Evolutionary conservation across 2,888 invertebrate genomes (phyloP).

Genomic region (Heliothis peltigera): DNA sequence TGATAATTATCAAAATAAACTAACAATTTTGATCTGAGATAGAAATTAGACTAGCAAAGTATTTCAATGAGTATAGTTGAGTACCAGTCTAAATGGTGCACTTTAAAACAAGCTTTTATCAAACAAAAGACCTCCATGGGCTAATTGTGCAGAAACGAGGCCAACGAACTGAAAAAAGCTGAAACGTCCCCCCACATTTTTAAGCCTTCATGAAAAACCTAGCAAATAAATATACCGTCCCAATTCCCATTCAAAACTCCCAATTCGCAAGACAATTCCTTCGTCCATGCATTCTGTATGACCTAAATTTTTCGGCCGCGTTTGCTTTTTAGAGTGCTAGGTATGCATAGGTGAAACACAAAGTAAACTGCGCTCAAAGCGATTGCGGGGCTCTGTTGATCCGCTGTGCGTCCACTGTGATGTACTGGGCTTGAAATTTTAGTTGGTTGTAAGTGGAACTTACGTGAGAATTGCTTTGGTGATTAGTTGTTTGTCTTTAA

Average conservation of each 20-base stretch:
- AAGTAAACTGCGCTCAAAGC: slow-evolving; percentile 54
- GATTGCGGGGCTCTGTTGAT: slow-evolving; percentile 49
- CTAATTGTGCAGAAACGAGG: too few species aligned
- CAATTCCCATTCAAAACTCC: slow-evolving; percentile 15
- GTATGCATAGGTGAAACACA: slow-evolving; percentile 49
- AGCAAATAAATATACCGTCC: background rate
- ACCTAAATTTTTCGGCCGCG: slow-evolving; percentile 41
- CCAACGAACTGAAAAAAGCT: too few species aligned
- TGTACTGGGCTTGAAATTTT: slow-evolving; percentile 12
- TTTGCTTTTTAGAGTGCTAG: slow-evolving; percentile 29
- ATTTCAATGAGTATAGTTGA: too few species aligned
- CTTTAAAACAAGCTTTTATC: too few species aligned
- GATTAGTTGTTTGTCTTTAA: background rate
- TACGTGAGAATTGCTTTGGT: background rate
- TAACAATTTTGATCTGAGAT: too few species aligned
- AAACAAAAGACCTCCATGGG: too few species aligned
- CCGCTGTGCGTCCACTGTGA: slow-evolving; percentile 17
- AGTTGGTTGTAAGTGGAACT: background rate
- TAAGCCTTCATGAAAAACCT: background rate
- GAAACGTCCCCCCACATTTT: background rate
- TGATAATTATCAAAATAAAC: too few species aligned
- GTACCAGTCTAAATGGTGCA: too few species aligned
- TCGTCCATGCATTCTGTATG: slow-evolving; percentile 31
- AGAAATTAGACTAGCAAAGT: too few species aligned
- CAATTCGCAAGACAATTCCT: slow-evolving; percentile 36